A percentile compares a stretch with the other conserved stretches of the same genome.
Conservation (phyloP, 2,797 vertebrate species). For the Hydrophis major region DNA sequence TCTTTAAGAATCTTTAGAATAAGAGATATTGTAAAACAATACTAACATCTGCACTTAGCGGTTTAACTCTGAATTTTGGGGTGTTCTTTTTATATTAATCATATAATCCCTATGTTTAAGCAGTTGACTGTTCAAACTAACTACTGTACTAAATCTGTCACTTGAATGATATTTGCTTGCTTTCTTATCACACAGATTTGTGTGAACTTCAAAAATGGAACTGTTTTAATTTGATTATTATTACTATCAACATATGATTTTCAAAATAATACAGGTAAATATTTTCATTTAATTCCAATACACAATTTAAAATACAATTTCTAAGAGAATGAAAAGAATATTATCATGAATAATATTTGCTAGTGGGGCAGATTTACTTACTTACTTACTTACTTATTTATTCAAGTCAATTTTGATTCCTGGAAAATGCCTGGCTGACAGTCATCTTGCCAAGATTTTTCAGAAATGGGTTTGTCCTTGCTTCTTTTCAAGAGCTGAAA, state of each 20-base stretch:
- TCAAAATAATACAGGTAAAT: neutral
- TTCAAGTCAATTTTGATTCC: neutral
- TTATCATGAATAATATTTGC: neutral
- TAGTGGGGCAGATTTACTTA: neutral
- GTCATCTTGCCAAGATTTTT: neutral
- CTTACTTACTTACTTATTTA: neutral
- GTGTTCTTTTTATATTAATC: conserved; percentile 56
- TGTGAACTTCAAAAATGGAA: neutral
- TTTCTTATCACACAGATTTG: neutral
- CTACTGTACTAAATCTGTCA: conserved; percentile 37
- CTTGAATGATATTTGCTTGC: conserved; percentile 37
- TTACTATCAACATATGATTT: neutral
- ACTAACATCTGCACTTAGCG: conserved; percentile 12
- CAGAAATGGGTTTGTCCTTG: neutral
- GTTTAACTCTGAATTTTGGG: conserved; percentile 52
- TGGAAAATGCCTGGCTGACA: neutral
- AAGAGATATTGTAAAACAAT: neutral
- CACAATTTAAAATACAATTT: neutral
- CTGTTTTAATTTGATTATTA: neutral
- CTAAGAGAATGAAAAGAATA: neutral
- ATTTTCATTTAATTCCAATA: neutral
- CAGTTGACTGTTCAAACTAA: conserved; percentile 36
- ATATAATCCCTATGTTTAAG: conserved; percentile 5
- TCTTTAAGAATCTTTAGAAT: neutral
- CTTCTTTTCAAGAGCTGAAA: neutral